Evolutionary conservation across 2,888 invertebrate genomes (phyloP).

Genomic region (Leptothorax acervorum): DNA sequence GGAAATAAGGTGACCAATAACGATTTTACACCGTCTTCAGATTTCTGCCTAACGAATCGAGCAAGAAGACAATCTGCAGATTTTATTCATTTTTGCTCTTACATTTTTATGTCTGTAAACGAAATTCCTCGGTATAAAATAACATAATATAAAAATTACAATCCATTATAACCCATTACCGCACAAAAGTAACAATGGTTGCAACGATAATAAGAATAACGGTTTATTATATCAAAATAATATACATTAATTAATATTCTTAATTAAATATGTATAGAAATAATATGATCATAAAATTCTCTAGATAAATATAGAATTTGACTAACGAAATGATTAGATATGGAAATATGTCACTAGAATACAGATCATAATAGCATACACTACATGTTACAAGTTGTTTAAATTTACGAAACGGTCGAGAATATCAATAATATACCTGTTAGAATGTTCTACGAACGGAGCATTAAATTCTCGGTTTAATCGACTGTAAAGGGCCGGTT

Average conservation of each 20-base stretch:
- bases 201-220: not conserved
- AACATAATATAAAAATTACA: not conserved
- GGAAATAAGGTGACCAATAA: not conserved
- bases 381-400: not conserved
- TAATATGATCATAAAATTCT: not conserved
- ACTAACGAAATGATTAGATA: not conserved
- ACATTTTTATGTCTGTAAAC: not conserved
- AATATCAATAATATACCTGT: constrained; percentile 56
- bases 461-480: constrained; percentile 64
- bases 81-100: not conserved
- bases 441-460: constrained; percentile 44
- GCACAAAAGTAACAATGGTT: not conserved
- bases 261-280: too few species aligned
- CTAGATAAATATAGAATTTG: not conserved
- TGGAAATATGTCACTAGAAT: not conserved
- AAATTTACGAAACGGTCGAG: constrained; percentile 50
- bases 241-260: not conserved
- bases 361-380: not conserved
- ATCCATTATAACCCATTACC: not conserved
- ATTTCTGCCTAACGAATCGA: not conserved
- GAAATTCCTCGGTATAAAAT: not conserved
- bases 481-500: constrained; percentile 70
- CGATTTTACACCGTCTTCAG: not conserved
- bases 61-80: not conserved
- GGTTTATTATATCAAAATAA: not conserved